These are phyloP conservation scores for Ectemnius continuus DNA, from an alignment of 2,888 invertebrate genomes.

Conservation along the genomic window DNA sequence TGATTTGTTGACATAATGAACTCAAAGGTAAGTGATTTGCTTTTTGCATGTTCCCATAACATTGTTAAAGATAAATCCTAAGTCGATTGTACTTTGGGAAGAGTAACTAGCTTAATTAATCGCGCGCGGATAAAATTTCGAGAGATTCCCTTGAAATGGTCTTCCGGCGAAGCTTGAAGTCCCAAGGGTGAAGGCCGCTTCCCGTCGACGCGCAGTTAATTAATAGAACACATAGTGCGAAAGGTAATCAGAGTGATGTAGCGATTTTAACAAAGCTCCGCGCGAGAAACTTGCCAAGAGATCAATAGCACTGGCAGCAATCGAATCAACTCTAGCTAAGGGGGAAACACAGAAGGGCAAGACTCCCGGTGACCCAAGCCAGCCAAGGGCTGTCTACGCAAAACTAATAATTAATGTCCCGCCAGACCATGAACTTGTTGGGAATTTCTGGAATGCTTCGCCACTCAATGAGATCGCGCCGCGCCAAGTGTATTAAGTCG, in stretches of 20 bases:
- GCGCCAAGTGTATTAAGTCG: too few relatives aligned
- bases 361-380: conserved; percentile 11
- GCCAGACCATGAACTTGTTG: background rate
- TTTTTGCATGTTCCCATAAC: too few relatives aligned
- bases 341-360: conserved; percentile 6
- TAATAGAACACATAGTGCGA: conserved; percentile 14
- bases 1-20: too few relatives aligned
- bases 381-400: conserved; percentile 10
- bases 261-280: conserved; percentile 15
- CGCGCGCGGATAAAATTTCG: too few relatives aligned
- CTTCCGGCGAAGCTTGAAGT: too few relatives aligned
- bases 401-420: conserved; percentile 1
- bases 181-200: too few relatives aligned
- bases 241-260: conserved; percentile 25
- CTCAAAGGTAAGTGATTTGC: too few relatives aligned
- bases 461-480: too few relatives aligned
- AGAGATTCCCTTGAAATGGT: too few relatives aligned
- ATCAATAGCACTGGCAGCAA: conserved; percentile 38
- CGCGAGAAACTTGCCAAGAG: conserved; percentile 22
- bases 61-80: too few relatives aligned
- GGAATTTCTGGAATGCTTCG: background rate
- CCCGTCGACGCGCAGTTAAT: background rate
- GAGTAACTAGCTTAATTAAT: too few relatives aligned
- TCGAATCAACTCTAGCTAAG: conserved; percentile 15
- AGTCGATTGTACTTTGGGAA: too few relatives aligned